Evolutionary conservation across 2,113 vertebrate genomes (phyloP), one percentile per base, ranked within the genome.

Genomic region (Engraulis encrasicolus): DNA sequence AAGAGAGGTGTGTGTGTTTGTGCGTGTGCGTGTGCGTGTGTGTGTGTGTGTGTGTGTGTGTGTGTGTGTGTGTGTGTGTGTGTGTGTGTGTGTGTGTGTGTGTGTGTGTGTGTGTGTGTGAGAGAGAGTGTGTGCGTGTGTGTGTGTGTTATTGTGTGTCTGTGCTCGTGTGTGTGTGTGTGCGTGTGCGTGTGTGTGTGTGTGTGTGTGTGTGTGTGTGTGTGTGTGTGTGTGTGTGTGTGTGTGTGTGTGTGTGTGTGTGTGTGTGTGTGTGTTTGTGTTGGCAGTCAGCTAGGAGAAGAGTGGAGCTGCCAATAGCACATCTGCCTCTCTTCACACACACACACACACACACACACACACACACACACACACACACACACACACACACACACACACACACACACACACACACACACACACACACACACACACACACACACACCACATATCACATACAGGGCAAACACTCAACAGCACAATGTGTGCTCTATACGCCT

Each of bases 401-500:
- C 48, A 61, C 50, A 79, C 81, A 82, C 52, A 82, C 78, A 79
- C 81, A 80, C 81, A 85, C 79, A 85, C n/a, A 77, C 37, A 82
- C 80, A 61, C 71, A 81, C 78, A 80, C 81, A 83, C 81, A 23
- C 79, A 71, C 74, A 82, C 74, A 38, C 40, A 14, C 11, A 23
- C 79, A 81, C 81, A 36, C 86, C n/a, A n/a, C n/a, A n/a, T n/a
- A n/a, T n/a, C n/a, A n/a, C n/a, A n/a, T n/a, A 90, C 82, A 20
- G 19, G 50, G 66, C 50, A 78, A 82, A 66, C 58, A 27, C 58
- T 66, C 23, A n/a, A 66, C 58, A 66, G 58, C 23, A 66, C 58
- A 66, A 49, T 78, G 83, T 81, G 77, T 85, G 84, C 84, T 80
- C 50, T 85, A 82, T 82, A 85, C 66, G 71, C 81, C 52, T 58